Evolutionary conservation across 2,113 vertebrate genomes (phyloP), one percentile per base, ranked within the genome.

Genomic region (Xiphorhynchus elegans): DNA sequence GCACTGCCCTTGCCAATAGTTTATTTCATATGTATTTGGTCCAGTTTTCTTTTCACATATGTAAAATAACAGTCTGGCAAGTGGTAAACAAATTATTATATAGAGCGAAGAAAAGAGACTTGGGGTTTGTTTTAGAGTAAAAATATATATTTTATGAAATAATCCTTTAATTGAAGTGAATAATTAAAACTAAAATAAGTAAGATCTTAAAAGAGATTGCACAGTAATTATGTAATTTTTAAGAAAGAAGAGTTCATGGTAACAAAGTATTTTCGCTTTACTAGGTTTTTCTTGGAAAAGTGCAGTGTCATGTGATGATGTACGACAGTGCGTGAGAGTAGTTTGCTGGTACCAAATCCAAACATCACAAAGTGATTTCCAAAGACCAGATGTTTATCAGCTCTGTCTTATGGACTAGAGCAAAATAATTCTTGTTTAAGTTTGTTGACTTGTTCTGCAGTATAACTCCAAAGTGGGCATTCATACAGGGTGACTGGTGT

Each of bases 201-300:
- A 87, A 97, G 96, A 94, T 97, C 78, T 96, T 80, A 40, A 5
- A 42, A 94, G 66, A 95, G 94, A 92, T 97, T 95, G 84, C 69
- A 82, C 10, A 5, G 42, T 93, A 94, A 97, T 94, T 97, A 93
- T 93, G 67, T 85, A 90, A 95, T 58, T 97, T 91, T 90, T 47
- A 74, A 97, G 83, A 87, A 95, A 72, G 63, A 64, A 94, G 87
- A 87, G 89, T 84, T 93, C 28, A 5, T 63, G 69, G 89, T 93
- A 88, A 92, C 96, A 83, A 95, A 96, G 87, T 76, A 77, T 97
- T 97, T 97, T 94, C 79, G 55, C 84, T 97, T 97, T 90, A 84
- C 85, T 91, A 93, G 91, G 93, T 97, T 98, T 97, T 98, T 96
- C 96, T 97, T 98, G 96, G 97, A 97, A 39, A 93, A 89, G 81